These are phyloP conservation scores for Colletes latitarsis DNA, from an alignment of 1,140 invertebrate genomes.

Conservation along the genomic window DNA sequence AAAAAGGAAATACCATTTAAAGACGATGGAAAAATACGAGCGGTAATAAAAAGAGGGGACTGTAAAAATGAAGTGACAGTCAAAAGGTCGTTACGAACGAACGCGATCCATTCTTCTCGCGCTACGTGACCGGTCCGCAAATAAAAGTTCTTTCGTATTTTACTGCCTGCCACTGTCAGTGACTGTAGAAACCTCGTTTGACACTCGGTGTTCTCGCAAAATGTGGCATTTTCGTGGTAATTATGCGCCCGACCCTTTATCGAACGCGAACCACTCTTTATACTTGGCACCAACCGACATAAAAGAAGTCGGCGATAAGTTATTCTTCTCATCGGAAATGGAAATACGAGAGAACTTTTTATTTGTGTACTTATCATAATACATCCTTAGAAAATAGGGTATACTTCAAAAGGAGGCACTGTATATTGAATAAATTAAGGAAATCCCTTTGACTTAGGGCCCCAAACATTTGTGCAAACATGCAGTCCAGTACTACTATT, in stretches of 20 bases:
- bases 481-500: too few relatives aligned
- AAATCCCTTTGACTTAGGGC: too few relatives aligned
- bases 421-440: too few relatives aligned
- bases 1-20: background rate
- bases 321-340: too few relatives aligned
- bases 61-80: slow-evolving; percentile 21
- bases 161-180: slow-evolving; percentile 9
- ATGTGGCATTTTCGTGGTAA: background rate
- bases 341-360: too few relatives aligned
- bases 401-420: too few relatives aligned
- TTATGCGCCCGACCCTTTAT: background rate
- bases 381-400: too few relatives aligned
- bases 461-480: too few relatives aligned
- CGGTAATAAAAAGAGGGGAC: slow-evolving; percentile 19
- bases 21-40: slow-evolving; percentile 21
- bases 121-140: slow-evolving; percentile 4
- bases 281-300: background rate
- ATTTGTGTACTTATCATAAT: too few relatives aligned
- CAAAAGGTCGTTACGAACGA: slow-evolving; percentile 4
- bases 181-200: background rate
- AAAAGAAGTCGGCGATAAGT: background rate
- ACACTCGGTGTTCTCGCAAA: background rate
- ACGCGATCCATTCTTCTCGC: slow-evolving; percentile 16
- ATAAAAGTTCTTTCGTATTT: slow-evolving; percentile 9
- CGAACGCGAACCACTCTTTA: background rate